Conservation (phyloP, 2,888 invertebrate genomes). For the Pandemis corylana region DNA sequence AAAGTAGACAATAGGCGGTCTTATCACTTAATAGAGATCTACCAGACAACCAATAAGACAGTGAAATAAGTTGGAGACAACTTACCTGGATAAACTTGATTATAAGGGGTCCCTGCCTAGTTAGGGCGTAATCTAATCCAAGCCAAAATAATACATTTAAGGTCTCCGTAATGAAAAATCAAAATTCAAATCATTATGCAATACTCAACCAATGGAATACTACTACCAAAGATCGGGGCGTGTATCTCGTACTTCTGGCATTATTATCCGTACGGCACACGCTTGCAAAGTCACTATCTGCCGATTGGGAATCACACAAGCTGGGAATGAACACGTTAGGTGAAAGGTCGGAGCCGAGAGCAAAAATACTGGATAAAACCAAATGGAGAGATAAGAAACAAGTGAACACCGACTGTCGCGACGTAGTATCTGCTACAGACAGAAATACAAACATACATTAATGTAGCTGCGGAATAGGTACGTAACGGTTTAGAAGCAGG, state of each 20-base stretch:
- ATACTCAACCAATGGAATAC: background rate
- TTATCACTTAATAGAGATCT: too few relatives aligned
- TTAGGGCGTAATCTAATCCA: too few relatives aligned
- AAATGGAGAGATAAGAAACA: constrained; percentile 34
- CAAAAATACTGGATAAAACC: constrained; percentile 36
- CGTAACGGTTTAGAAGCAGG: background rate
- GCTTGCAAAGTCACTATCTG: constrained; percentile 11
- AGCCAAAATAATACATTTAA: too few relatives aligned
- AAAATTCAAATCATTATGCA: background rate
- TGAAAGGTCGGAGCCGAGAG: constrained; percentile 37
- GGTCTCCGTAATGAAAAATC: too few relatives aligned
- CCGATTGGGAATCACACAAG: constrained; percentile 19
- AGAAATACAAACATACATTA: background rate
- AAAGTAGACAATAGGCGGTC: too few relatives aligned
- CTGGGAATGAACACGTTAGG: constrained; percentile 29
- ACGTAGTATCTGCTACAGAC: background rate
- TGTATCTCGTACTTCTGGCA: background rate
- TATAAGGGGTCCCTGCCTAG: too few relatives aligned
- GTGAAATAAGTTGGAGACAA: too few relatives aligned
- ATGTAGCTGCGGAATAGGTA: background rate
- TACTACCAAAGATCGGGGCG: background rate
- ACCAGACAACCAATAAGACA: too few relatives aligned
- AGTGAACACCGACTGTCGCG: background rate
- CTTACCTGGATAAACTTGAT: too few relatives aligned
- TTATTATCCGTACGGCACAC: background rate